Conservation (phyloP, 2,113 vertebrate genomes). For the Phyllostomus hastatus region DNA sequence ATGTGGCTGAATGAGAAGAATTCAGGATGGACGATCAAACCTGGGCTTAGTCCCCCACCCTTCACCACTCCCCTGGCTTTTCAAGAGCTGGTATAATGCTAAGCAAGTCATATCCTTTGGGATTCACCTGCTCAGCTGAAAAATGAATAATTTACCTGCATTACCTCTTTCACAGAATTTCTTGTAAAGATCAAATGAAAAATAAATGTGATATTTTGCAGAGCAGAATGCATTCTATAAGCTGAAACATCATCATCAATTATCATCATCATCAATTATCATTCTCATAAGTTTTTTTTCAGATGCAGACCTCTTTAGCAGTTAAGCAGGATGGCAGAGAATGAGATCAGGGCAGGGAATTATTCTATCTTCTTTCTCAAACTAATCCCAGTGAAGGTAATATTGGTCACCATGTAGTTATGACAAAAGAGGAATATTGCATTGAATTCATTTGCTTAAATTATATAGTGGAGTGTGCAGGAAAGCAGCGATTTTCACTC, state of each 20-base stretch:
- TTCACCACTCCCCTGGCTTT: not conserved
- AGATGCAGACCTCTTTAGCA: not conserved
- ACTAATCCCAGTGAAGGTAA: not conserved
- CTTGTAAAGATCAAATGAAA: not conserved
- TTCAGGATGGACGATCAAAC: not conserved
- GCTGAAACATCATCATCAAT: not conserved
- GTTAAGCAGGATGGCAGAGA: not conserved
- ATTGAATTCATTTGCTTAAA: not conserved
- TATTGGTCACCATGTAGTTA: not conserved
- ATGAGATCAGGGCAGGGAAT: not conserved
- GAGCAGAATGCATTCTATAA: not conserved
- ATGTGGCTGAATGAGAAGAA: not conserved
- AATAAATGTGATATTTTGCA: not conserved
- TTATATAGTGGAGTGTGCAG: not conserved
- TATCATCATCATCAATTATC: not conserved
- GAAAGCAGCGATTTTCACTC: not conserved
- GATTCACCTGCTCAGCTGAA: not conserved
- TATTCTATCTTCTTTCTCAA: not conserved
- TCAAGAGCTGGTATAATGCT: not conserved
- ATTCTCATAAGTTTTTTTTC: not conserved
- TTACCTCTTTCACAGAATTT: not conserved
- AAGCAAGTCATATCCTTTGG: not conserved
- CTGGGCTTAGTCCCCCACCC: not conserved
- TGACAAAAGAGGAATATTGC: not conserved
- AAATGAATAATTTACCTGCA: not conserved